Conservation (phyloP, 2,113 vertebrate genomes). For the Neodontobutis hainanensis region DNA sequence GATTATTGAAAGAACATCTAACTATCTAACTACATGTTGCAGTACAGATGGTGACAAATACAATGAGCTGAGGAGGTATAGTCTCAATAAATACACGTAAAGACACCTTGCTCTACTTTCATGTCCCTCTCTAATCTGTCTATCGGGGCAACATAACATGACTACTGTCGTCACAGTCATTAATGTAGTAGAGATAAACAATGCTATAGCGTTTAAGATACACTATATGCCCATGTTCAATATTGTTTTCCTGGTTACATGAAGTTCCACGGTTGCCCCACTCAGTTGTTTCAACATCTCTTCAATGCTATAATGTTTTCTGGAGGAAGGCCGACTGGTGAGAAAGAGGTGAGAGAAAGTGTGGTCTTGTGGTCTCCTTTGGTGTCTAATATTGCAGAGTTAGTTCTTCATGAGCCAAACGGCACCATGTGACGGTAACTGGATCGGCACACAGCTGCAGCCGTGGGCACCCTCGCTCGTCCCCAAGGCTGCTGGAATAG, state of each 20-base stretch:
- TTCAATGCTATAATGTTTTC: conserved; percentile 36
- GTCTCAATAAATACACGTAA: too few species aligned
- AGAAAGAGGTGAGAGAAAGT: conserved; percentile 55
- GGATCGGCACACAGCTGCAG: conserved; percentile 74
- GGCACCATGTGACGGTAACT: conserved; percentile 73
- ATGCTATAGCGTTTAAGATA: background rate
- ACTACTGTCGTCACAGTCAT: background rate
- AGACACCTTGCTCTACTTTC: too few species aligned
- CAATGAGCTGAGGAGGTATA: too few species aligned
- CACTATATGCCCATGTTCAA: background rate
- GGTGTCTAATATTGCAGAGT: conserved; percentile 77
- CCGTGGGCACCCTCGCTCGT: conserved; percentile 55
- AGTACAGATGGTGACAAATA: too few species aligned
- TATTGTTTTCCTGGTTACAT: background rate
- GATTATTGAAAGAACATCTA: too few species aligned
- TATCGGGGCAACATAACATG: too few species aligned
- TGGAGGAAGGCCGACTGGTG: conserved; percentile 20
- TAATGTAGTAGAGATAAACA: background rate
- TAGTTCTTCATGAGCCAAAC: conserved; percentile 71
- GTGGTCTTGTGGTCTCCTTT: conserved; percentile 56
- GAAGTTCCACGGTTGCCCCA: conserved; percentile 1
- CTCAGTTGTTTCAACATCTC: conserved; percentile 14
- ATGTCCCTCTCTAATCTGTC: too few species aligned
- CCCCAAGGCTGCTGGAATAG: conserved; percentile 69
- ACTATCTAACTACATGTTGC: too few species aligned